Conservation (phyloP, 2,797 vertebrate species). For the Prunella strophiata region DNA sequence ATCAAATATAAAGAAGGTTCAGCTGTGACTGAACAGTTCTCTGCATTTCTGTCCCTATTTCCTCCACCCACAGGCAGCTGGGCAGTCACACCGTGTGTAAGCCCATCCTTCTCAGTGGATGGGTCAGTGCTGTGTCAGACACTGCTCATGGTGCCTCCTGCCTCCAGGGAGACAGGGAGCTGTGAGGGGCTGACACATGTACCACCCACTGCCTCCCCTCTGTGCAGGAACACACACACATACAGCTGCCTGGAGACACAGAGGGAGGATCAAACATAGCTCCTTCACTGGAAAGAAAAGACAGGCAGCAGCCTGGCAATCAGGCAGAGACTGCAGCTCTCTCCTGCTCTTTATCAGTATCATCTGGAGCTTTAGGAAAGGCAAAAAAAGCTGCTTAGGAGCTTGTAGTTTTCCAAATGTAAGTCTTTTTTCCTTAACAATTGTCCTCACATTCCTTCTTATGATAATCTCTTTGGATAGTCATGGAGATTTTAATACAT, state of each 20-base stretch:
- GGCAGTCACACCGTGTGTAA: neutral
- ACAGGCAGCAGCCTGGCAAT: neutral
- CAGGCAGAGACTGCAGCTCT: neutral
- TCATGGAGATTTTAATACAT: neutral
- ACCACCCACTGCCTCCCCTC: neutral
- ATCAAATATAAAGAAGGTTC: neutral
- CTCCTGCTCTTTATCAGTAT: neutral
- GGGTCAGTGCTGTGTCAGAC: neutral
- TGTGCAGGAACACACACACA: neutral
- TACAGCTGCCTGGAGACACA: neutral
- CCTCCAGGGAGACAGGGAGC: neutral
- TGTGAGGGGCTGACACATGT: neutral
- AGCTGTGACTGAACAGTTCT: neutral
- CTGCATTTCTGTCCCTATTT: neutral
- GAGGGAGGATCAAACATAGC: neutral
- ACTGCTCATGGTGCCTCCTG: neutral
- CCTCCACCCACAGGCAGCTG: neutral
- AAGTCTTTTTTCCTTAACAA: neutral
- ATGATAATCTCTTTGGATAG: neutral
- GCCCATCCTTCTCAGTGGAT: neutral
- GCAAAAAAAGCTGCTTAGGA: neutral
- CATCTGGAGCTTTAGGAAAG: neutral
- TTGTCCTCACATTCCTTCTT: neutral
- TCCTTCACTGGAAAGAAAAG: neutral
- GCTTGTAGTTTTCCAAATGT: neutral